Conservation (phyloP, 2,113 vertebrate species). For the Copsychus sechellarum region DNA sequence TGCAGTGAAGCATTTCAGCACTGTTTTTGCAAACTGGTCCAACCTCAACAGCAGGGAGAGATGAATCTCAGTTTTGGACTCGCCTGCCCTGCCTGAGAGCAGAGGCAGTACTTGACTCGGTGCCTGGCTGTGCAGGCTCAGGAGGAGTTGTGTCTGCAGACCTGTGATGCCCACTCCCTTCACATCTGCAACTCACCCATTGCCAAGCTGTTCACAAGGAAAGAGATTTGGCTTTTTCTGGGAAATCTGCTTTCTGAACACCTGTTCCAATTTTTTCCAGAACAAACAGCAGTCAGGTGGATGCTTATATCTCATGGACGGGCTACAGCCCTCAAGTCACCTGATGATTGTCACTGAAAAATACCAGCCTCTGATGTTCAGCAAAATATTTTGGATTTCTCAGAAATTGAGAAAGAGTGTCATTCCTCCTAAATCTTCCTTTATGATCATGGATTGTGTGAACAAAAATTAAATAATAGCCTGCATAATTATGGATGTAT, state of each 20-base stretch:
- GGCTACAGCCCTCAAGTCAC: neutral
- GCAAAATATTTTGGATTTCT: neutral
- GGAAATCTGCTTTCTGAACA: neutral
- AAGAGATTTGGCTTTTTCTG: neutral
- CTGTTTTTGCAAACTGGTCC: neutral
- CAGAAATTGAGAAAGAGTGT: neutral
- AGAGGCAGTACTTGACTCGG: neutral
- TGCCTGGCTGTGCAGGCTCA: accelerated
- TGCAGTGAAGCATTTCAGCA: neutral
- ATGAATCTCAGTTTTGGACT: neutral
- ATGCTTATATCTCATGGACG: neutral
- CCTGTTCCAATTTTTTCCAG: neutral
- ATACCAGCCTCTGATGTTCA: neutral
- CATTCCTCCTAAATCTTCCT: neutral
- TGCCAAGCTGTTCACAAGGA: neutral
- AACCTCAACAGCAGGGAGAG: neutral
- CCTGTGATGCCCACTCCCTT: neutral
- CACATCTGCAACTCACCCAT: neutral
- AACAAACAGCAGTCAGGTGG: neutral
- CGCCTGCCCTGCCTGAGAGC: neutral
- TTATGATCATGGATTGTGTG: neutral
- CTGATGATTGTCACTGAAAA: neutral
- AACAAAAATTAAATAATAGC: neutral
- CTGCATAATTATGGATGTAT: neutral
- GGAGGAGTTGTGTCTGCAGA: neutral